Base-by-base conservation (phyloP, 2,113 vertebrate species). In the Muntiacus reevesi region DNA sequence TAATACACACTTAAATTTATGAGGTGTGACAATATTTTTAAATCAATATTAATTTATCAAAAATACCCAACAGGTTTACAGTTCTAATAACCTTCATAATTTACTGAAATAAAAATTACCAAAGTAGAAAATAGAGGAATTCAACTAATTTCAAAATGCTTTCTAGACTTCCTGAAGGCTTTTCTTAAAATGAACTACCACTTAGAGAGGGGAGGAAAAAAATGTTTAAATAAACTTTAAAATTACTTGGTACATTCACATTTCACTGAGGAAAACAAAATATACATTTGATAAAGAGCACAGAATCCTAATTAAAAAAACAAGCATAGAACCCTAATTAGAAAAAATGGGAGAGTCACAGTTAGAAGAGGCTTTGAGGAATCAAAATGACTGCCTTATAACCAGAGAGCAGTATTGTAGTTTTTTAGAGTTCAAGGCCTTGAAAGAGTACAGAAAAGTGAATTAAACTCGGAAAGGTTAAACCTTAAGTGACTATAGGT, bases 301-400 rank as follows among this genome's bases (percentile, higher is more conserved):
- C 0, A 59, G 50, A 94, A 91, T 21, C 15, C 7, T 88, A 97
- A 89, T 93, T n/a, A 67, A 15, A 95, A 78, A 74, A 91, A 96
- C 47, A 74, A 36, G 17, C 17, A 71, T 1, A 62, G 43, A 95
- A 91, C 21, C 15, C 4, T 88, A 97, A 87, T 94, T 54, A 92
- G 33, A 94, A 83, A 76, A 91, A 96, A 74, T 6, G 79, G 30
- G 23, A 89, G 28, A 86, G 36, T 85, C 25, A 55, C 43, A 92
- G 79, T 94, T 87, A 86, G 36, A 94, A 83, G 25, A 36, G 55
- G 30, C n/a, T 96, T 93, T 97, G 79, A 92, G 57, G 91, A 79
- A 36, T 83, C 59, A 91, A 85, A 94, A 92, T 67, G 33, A 74
- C 16, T 87, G 21, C 1, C 23, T 71, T 62, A 87, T 23, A 55